Conservation (phyloP, 2,797 vertebrate species). For the Thripadectes ignobilis region DNA sequence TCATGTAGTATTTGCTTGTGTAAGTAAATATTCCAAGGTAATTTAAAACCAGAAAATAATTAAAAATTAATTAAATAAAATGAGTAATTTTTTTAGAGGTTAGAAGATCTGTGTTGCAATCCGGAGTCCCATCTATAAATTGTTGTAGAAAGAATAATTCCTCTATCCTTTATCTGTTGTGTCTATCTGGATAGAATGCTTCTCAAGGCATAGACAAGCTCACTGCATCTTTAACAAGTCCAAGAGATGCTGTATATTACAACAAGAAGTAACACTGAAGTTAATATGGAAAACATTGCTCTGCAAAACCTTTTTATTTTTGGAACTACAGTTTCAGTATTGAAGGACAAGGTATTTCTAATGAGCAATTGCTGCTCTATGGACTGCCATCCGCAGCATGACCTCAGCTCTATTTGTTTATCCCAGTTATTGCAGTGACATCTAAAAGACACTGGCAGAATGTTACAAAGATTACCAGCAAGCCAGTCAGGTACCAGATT, state of each 20-base stretch:
- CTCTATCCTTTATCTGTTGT: background rate
- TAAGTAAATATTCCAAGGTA: background rate
- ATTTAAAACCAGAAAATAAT: background rate
- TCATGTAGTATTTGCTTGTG: background rate
- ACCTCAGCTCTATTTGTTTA: background rate
- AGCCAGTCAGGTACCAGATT: background rate
- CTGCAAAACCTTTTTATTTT: background rate
- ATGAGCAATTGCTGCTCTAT: background rate
- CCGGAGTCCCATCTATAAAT: background rate
- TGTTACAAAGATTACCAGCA: background rate
- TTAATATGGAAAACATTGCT: background rate
- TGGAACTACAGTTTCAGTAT: background rate
- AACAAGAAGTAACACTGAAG: background rate
- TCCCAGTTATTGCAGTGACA: background rate
- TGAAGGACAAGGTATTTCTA: background rate
- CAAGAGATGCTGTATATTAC: background rate
- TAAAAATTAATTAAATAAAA: background rate
- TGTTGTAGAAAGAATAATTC: background rate
- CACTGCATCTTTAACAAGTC: background rate
- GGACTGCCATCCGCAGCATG: background rate
- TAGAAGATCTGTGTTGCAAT: background rate
- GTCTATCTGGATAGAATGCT: background rate
- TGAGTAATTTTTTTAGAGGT: background rate
- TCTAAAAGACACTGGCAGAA: background rate
- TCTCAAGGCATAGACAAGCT: background rate